phyloP scores from a whole-genome alignment of 1,140 invertebrate genomes.

The Panagrolaimus sp. region DNA sequence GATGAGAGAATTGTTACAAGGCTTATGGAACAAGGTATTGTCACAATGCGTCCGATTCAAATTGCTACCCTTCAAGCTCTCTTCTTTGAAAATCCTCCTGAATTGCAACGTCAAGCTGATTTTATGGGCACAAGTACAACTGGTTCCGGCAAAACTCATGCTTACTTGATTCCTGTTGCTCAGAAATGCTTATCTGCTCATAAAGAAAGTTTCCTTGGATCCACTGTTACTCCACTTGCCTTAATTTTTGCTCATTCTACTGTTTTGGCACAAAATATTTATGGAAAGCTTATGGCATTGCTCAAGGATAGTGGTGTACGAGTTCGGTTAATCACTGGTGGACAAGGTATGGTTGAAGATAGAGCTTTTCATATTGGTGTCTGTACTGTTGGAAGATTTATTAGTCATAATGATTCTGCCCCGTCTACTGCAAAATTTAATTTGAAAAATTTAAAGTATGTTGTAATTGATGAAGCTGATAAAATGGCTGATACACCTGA shows the following conservation, averaged over 20 bases:
- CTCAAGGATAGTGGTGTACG: background rate
- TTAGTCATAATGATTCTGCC: background rate
- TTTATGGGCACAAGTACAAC: background rate
- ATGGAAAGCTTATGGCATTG: background rate
- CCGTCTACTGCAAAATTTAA: background rate
- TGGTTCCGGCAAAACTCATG: background rate
- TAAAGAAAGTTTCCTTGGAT: background rate
- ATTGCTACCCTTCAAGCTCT: too few species aligned
- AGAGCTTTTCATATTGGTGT: background rate
- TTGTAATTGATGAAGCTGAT: conserved; percentile 1
- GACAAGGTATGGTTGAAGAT: too few species aligned
- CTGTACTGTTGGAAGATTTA: background rate
- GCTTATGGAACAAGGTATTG: too few species aligned
- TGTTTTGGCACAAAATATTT: background rate
- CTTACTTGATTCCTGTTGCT: background rate
- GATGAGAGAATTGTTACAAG: too few species aligned
- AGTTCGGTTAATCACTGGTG: background rate
- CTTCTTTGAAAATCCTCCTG: too few species aligned
- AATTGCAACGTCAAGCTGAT: background rate
- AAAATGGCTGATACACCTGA: too few species aligned
- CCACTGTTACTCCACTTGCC: background rate
- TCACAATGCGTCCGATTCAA: too few species aligned
- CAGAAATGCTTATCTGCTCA: background rate
- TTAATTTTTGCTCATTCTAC: background rate
- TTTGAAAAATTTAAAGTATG: background rate